These are phyloP conservation scores for Macheiramphus alcinus DNA, from an alignment of 2,113 vertebrate genomes.

Conservation along the genomic window DNA sequence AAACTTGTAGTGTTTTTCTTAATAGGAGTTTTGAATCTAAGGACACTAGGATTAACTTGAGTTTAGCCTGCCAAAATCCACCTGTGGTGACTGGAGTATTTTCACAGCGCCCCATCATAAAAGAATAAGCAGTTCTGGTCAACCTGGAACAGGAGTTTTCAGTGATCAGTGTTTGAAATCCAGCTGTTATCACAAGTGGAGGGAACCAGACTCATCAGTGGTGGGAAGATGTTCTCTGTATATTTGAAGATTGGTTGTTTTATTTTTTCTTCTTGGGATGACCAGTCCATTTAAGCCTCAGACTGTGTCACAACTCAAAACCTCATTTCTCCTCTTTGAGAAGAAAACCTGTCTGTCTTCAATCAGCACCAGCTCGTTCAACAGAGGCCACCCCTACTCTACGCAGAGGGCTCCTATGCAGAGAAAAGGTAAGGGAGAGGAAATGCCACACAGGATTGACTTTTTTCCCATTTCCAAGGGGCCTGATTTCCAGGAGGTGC, in stretches of 20 bases:
- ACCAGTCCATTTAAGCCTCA: neutral
- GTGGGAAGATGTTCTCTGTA: neutral
- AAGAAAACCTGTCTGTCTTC: neutral
- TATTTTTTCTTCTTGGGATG: neutral
- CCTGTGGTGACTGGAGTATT: neutral
- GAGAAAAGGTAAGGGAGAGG: neutral
- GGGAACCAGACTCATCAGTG: neutral
- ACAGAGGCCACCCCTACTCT: neutral
- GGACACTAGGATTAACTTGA: neutral
- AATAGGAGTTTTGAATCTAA: neutral
- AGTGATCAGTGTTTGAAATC: neutral
- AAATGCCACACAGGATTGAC: neutral
- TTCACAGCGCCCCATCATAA: neutral
- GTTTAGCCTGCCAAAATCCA: neutral
- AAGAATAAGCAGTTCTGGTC: neutral
- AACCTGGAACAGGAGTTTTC: neutral
- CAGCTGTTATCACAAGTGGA: neutral
- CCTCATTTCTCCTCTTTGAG: neutral
- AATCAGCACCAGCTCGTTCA: rapidly evolving
- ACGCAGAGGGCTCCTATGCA: neutral
- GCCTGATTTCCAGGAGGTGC: neutral
- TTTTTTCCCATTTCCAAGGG: neutral
- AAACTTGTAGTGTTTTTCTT: neutral
- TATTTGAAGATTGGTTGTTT: neutral
- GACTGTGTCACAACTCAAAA: neutral